A percentile compares a stretch with the other conserved stretches of the same genome.
Evolutionary conservation across 2,888 invertebrate species (phyloP).

Genomic region (Oscheius onirici): DNA sequence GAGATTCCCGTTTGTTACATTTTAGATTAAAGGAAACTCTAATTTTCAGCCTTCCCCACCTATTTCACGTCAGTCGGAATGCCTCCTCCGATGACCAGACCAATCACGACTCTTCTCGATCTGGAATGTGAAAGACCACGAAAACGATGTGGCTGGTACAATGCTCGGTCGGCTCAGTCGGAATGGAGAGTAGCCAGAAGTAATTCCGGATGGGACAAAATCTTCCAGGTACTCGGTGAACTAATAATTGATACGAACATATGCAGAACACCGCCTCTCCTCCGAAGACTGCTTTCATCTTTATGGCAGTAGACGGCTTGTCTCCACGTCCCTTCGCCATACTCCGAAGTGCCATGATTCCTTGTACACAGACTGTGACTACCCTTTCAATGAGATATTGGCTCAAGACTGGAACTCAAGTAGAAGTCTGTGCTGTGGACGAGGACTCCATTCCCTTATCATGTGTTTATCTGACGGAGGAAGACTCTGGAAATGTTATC

Average conservation of each 20-base stretch:
- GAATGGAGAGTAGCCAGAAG: constrained; percentile 63
- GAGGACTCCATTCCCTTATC: constrained; percentile 61
- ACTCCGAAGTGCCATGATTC: constrained; percentile 63
- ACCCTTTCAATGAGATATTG: constrained; percentile 67
- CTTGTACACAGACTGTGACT: constrained; percentile 63
- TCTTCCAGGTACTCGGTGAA: constrained; percentile 37
- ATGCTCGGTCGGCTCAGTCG: constrained; percentile 36
- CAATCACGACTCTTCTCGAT: constrained; percentile 50
- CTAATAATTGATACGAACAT: too few species aligned
- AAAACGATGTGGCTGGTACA: constrained; percentile 48
- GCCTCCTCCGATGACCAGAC: constrained; percentile 36
- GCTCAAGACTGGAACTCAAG: constrained; percentile 68
- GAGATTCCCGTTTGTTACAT: constrained; percentile 51
- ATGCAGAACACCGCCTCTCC: background rate
- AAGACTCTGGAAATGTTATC: constrained; percentile 63
- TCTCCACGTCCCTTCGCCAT: constrained; percentile 61
- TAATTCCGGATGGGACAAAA: constrained; percentile 56
- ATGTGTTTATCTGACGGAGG: constrained; percentile 67
- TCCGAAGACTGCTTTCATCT: constrained; percentile 65
- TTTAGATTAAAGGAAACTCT: background rate
- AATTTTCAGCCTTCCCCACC: constrained; percentile 45
- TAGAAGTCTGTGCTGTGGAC: constrained; percentile 68
- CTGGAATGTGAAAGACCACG: constrained; percentile 52
- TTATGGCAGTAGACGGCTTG: constrained; percentile 66
- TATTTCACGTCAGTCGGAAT: constrained; percentile 42